Conservation (phyloP, 1,140 invertebrate genomes). For the Trachymyrmex septentrionalis region DNA sequence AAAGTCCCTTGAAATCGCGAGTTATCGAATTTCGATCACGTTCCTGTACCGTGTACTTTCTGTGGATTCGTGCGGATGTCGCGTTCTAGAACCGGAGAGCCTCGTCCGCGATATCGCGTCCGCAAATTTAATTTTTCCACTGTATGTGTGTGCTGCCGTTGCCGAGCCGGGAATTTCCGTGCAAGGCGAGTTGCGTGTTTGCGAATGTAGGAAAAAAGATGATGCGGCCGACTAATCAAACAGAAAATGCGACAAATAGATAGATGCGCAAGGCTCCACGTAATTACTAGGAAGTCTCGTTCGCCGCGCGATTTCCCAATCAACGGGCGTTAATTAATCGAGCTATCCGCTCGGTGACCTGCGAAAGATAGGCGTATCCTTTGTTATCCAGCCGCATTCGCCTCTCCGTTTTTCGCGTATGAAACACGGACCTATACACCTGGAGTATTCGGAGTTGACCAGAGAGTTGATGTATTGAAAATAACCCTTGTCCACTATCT, state of each 20-base stretch:
- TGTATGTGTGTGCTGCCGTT: conserved; percentile 30
- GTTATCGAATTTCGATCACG: conserved; percentile 79
- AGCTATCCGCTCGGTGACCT: conserved; percentile 32
- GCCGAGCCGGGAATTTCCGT: background rate
- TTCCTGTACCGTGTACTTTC: conserved; percentile 70
- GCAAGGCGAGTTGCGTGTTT: conserved; percentile 33
- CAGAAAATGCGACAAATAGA: conserved; percentile 59
- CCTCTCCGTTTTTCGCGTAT: background rate
- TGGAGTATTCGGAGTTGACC: conserved; percentile 66
- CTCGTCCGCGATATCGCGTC: conserved; percentile 64
- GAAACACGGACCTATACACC: conserved; percentile 31
- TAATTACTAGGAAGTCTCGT: conserved; percentile 67
- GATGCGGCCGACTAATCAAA: conserved; percentile 66
- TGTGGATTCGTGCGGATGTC: conserved; percentile 69
- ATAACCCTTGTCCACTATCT: conserved; percentile 76
- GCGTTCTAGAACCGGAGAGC: conserved; percentile 45
- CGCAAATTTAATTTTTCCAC: conserved; percentile 70
- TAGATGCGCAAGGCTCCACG: conserved; percentile 30
- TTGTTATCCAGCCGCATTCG: conserved; percentile 31
- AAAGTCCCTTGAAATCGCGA: conserved; percentile 31
- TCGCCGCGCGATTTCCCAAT: conserved; percentile 67
- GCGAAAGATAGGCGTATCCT: conserved; percentile 35
- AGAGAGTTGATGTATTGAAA: conserved; percentile 77
- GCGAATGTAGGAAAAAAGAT: conserved; percentile 4
- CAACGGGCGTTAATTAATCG: conserved; percentile 76